Evolutionary conservation across 2,888 invertebrate genomes (phyloP).

Genomic region (Drosophila putrida): DNA sequence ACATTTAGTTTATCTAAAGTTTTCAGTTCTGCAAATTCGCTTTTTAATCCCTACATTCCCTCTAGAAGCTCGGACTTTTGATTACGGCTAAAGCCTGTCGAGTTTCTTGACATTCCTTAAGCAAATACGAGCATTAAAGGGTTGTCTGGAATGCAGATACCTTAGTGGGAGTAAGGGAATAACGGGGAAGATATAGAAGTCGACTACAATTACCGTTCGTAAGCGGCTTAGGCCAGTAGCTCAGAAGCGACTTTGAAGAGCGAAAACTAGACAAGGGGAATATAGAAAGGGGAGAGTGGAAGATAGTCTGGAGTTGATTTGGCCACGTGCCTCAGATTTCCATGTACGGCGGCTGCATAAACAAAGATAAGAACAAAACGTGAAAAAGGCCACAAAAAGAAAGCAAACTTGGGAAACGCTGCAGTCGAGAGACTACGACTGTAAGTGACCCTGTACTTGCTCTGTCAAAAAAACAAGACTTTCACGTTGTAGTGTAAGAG

Average conservation of each 20-base stretch:
- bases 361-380: conserved; percentile 63
- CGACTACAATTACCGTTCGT: conserved; percentile 63
- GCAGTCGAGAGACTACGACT: too few species aligned
- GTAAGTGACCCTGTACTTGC: too few species aligned
- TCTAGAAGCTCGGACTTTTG: neutral
- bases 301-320: conserved; percentile 20
- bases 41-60: neutral
- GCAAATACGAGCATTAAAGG: conserved; percentile 39
- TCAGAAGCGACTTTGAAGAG: conserved; percentile 12
- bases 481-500: too few species aligned
- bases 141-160: conserved; percentile 37
- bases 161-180: neutral
- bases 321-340: conserved; percentile 46
- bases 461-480: too few species aligned
- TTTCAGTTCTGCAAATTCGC: neutral
- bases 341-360: conserved; percentile 59
- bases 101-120: conserved; percentile 16
- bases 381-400: conserved; percentile 14
- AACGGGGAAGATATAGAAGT: neutral
- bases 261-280: conserved; percentile 6
- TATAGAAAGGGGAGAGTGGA: conserved; percentile 2
- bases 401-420: conserved; percentile 25
- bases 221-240: conserved; percentile 63
- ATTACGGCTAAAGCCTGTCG: conserved; percentile 1
- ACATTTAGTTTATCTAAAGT: neutral